Evolutionary conservation across 2,797 vertebrate genomes (phyloP).

Genomic region (Pygocentrus nattereri): DNA sequence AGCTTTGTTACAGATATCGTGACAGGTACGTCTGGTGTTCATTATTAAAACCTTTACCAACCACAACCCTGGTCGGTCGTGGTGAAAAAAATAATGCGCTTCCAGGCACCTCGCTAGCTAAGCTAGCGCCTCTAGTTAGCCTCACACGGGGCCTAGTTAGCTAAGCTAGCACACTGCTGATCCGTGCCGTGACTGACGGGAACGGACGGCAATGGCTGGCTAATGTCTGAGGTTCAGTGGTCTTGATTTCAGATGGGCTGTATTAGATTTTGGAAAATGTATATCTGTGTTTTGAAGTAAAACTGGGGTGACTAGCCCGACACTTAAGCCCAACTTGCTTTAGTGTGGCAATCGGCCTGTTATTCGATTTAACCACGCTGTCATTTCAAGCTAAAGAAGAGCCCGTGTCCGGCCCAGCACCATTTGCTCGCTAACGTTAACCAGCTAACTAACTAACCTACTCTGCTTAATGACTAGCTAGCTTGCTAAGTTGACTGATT

Average conservation of each 20-base stretch:
- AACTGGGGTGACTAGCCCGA: no score
- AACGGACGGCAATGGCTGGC: conserved; percentile 59
- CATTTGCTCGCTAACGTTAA: background rate
- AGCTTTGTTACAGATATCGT: conserved; percentile 3
- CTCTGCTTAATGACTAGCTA: background rate
- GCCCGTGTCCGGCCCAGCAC: conserved; percentile 10
- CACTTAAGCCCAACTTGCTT: background rate
- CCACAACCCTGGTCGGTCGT: background rate
- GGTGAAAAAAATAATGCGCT: background rate
- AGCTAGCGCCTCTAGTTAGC: background rate
- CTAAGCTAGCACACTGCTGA: conserved; percentile 68
- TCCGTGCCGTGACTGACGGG: conserved; percentile 61
- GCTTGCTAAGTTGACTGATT: no score
- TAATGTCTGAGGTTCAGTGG: conserved; percentile 64
- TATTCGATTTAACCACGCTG: background rate
- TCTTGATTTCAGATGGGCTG: background rate
- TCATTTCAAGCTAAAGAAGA: background rate
- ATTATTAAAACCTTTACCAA: background rate
- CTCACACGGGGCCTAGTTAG: conserved; percentile 51
- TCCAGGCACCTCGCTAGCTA: background rate
- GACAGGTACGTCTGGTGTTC: conserved; percentile 53
- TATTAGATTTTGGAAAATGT: background rate
- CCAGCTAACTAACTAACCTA: no score
- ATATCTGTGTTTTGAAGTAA: background rate
- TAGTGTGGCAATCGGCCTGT: background rate